Conservation (phyloP, 2,113 vertebrate genomes). For the Acrocephalus arundinaceus region DNA sequence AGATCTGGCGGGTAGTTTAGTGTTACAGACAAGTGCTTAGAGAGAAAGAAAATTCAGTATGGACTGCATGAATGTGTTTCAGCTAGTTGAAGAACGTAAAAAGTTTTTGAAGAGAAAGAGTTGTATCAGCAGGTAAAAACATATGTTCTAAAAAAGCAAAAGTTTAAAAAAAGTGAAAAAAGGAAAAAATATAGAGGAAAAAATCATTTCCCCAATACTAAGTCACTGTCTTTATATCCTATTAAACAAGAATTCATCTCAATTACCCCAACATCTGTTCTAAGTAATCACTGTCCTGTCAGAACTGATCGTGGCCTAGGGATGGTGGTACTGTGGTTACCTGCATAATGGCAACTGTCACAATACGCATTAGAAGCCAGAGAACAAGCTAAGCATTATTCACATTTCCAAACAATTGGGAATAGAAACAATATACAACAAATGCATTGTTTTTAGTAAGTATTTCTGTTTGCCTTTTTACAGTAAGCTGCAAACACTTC, state of each 20-base stretch:
- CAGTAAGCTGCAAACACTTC: background rate
- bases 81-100: background rate
- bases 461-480: background rate
- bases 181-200: background rate
- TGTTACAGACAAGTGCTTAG: background rate
- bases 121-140: background rate
- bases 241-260: background rate
- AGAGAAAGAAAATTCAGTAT: background rate
- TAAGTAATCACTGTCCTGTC: background rate
- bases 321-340: background rate
- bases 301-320: background rate
- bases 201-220: background rate
- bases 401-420: background rate
- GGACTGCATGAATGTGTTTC: background rate
- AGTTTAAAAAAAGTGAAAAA: background rate
- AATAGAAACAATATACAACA: background rate
- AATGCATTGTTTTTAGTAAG: background rate
- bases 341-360: background rate
- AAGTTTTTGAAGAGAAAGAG: background rate
- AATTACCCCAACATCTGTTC: background rate
- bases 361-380: background rate
- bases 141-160: background rate
- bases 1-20: background rate
- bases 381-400: background rate
- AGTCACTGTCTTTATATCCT: background rate